Percentiles rank a stretch among this genome's conserved stretches.
These are phyloP conservation scores for Allolobophora icterica DNA, from an alignment of 2,888 invertebrate genomes.

Conservation along the genomic window DNA sequence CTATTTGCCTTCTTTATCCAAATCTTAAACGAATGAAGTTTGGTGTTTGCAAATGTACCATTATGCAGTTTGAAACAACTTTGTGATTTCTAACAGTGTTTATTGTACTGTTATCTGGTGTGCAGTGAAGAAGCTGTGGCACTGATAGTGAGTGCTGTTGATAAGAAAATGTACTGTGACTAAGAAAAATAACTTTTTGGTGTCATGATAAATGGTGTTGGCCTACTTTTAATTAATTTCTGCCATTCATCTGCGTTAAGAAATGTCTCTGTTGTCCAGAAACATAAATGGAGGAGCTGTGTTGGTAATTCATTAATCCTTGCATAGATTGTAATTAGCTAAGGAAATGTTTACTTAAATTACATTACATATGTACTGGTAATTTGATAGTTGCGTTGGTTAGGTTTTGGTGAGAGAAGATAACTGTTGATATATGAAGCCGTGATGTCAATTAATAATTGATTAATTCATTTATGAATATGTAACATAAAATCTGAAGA, in stretches of 20 bases:
- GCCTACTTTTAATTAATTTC: not conserved
- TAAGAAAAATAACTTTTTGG: not conserved
- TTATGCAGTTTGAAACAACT: not conserved
- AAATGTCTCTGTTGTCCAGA: not conserved
- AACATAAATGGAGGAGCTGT: not conserved
- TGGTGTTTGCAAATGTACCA: not conserved
- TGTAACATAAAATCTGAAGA: not conserved
- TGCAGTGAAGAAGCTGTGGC: not conserved
- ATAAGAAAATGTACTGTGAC: not conserved
- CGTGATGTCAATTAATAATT: not conserved
- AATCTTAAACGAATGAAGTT: not conserved
- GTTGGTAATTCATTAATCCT: too few species aligned
- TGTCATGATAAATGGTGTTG: not conserved
- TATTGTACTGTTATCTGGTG: not conserved
- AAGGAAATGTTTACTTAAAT: not conserved
- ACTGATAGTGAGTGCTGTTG: not conserved
- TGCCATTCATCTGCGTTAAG: not conserved
- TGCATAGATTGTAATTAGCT: too few species aligned
- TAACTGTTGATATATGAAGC: not conserved
- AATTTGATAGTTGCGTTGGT: not conserved
- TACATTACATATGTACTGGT: not conserved
- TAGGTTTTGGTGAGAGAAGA: not conserved
- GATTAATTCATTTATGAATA: conserved; percentile 4
- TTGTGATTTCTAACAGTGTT: conserved; percentile 1
- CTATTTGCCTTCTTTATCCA: not conserved